Percentiles rank a stretch among this genome's conserved stretches.
These are phyloP conservation scores for Nomada lathburiana DNA, from an alignment of 2,888 invertebrate species.

Conservation along the genomic window DNA sequence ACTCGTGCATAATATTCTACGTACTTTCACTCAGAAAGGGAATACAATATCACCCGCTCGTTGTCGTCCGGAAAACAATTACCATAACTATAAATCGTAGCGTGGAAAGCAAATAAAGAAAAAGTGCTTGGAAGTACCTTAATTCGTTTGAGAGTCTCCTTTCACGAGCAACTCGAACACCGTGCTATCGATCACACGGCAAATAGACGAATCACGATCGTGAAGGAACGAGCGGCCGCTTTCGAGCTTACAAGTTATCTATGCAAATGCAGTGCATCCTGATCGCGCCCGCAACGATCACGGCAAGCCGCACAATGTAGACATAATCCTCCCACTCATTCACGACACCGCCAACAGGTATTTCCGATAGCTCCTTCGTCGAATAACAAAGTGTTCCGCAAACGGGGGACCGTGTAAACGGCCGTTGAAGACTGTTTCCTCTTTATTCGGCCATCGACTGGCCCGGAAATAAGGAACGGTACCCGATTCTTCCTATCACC, in stretches of 20 bases:
- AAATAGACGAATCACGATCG: conserved; percentile 20
- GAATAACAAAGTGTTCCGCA: conserved; percentile 46
- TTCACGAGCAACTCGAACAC: conserved; percentile 4
- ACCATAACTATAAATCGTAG: not conserved
- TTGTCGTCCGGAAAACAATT: not conserved
- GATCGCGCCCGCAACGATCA: conserved; percentile 48
- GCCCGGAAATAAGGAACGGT: conserved; percentile 60
- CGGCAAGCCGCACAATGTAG: conserved; percentile 44
- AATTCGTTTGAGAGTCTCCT: not conserved
- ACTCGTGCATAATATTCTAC: not conserved
- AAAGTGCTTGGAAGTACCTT: conserved; percentile 5
- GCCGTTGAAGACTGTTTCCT: conserved; percentile 29
- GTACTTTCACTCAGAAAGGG: not conserved
- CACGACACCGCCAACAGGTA: conserved; percentile 76
- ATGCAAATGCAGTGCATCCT: conserved; percentile 61
- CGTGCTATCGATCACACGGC: conserved; percentile 41
- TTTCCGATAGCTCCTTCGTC: conserved; percentile 72
- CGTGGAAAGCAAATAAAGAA: not conserved
- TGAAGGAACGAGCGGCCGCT: conserved; percentile 8
- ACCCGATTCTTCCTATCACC: conserved; percentile 46
- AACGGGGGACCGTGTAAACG: conserved; percentile 57
- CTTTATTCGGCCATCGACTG: conserved; percentile 22
- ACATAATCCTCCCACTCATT: conserved; percentile 68
- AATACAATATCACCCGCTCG: not conserved
- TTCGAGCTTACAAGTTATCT: conserved; percentile 51